Percentiles rank a stretch among this genome's conserved stretches.
Conservation (phyloP, 2,113 vertebrate species). For the Phyllostomus hastatus region DNA sequence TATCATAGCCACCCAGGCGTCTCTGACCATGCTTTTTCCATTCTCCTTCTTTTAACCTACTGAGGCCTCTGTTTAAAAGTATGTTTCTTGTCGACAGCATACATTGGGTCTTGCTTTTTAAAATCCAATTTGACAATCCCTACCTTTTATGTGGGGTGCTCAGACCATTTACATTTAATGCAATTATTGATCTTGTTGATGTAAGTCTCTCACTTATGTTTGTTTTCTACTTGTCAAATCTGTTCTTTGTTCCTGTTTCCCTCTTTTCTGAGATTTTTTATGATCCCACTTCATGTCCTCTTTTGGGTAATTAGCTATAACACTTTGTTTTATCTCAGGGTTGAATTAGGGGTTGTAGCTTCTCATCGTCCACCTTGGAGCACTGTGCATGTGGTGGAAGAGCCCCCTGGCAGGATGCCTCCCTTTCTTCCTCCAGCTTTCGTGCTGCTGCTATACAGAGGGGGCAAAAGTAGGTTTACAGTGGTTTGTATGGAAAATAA, state of each 20-base stretch:
- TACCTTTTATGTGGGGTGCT: not conserved
- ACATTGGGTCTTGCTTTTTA: not conserved
- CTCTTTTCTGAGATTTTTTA: not conserved
- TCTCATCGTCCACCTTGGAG: accelerated
- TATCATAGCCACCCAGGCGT: not conserved
- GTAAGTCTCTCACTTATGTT: accelerated
- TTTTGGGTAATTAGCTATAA: not conserved
- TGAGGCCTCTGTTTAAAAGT: not conserved
- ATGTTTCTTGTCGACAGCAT: not conserved
- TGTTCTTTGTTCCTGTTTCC: too few species aligned
- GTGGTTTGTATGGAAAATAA: too few species aligned
- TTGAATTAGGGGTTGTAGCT: too few species aligned
- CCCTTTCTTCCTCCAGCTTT: accelerated
- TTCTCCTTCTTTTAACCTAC: not conserved
- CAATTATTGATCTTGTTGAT: accelerated
- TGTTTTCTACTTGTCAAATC: not conserved
- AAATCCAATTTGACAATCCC: not conserved
- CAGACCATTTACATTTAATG: not conserved
- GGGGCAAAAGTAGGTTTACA: not conserved
- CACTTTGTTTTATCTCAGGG: not conserved
- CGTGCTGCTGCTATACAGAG: not conserved
- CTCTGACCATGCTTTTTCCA: too few species aligned
- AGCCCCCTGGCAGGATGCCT: accelerated
- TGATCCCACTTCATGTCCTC: accelerated
- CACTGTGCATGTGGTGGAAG: accelerated